Conservation (phyloP, 1,140 invertebrate genomes). For the Papilio dardanus region DNA sequence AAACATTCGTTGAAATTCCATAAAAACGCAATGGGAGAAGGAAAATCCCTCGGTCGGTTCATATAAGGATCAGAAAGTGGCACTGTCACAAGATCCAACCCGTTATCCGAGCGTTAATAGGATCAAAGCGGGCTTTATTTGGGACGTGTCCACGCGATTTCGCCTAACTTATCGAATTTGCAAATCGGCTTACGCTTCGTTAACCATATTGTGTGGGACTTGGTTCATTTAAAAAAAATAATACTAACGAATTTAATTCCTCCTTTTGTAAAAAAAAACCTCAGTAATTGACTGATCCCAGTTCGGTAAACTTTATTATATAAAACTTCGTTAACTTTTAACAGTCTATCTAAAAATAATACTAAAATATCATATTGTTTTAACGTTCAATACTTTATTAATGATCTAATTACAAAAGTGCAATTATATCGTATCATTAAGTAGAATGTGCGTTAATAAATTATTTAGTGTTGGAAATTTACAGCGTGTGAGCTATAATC, state of each 20-base stretch:
- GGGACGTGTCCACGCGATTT: slow-evolving; percentile 78
- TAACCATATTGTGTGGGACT: slow-evolving; percentile 64
- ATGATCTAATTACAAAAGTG: background rate
- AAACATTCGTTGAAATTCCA: slow-evolving; percentile 48
- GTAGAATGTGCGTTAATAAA: slow-evolving; percentile 28
- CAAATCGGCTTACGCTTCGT: slow-evolving; percentile 80
- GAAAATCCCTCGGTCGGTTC: slow-evolving; percentile 60
- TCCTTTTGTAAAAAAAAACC: background rate
- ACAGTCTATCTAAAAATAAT: background rate
- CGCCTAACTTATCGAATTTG: slow-evolving; percentile 81
- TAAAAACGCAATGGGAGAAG: slow-evolving; percentile 54
- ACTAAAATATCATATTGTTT: background rate
- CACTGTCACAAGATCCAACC: slow-evolving; percentile 69
- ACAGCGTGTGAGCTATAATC: background rate
- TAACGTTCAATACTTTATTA: background rate
- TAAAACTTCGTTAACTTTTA: background rate
- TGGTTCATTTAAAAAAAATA: slow-evolving; percentile 37
- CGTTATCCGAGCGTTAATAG: slow-evolving; percentile 79
- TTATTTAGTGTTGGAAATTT: slow-evolving; percentile 33
- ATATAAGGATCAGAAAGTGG: slow-evolving; percentile 62
- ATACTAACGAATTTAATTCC: slow-evolving; percentile 30
- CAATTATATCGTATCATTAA: slow-evolving; percentile 18
- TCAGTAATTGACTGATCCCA: background rate
- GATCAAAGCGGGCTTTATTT: slow-evolving; percentile 79
- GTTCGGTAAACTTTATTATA: background rate